Conservation (phyloP, 2,888 invertebrate species). For the Venusia cambrica region DNA sequence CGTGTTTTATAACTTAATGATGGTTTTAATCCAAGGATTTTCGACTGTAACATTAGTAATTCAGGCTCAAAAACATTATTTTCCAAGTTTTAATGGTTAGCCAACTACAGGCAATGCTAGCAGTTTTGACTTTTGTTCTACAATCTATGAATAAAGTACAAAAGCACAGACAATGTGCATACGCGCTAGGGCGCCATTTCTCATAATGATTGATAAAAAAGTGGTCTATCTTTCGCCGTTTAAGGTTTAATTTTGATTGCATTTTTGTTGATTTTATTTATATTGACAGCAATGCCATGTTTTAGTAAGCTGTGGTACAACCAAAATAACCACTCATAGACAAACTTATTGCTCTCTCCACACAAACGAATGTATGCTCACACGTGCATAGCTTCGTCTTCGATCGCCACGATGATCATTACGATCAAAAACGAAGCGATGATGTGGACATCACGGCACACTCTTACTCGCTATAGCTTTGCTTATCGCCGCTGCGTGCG, state of each 20-base stretch:
- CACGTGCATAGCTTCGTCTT: too few relatives aligned
- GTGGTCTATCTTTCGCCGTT: accelerated
- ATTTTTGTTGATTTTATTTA: neutral
- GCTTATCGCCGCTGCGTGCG: too few relatives aligned
- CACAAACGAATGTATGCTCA: too few relatives aligned
- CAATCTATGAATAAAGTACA: constrained; percentile 63
- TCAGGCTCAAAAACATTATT: constrained; percentile 68
- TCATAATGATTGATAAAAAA: constrained; percentile 3
- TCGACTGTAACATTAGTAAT: constrained; percentile 78
- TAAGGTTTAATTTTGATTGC: constrained; percentile 9
- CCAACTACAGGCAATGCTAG: constrained; percentile 79
- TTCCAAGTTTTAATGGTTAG: constrained; percentile 75
- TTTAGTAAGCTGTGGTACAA: too few relatives aligned
- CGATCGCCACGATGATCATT: too few relatives aligned
- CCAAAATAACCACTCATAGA: too few relatives aligned
- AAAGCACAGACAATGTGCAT: constrained; percentile 43
- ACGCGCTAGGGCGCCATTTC: constrained; percentile 23
- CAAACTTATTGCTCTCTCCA: too few relatives aligned
- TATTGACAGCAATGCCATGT: constrained; percentile 15
- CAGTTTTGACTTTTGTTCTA: constrained; percentile 71
- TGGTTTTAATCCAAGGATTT: constrained; percentile 65
- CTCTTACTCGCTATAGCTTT: too few relatives aligned
- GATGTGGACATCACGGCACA: too few relatives aligned
- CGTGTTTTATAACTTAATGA: constrained; percentile 55
- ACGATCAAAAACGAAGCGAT: too few relatives aligned